Conservation (phyloP, 2,797 vertebrate species). For the Poecile montanus region DNA sequence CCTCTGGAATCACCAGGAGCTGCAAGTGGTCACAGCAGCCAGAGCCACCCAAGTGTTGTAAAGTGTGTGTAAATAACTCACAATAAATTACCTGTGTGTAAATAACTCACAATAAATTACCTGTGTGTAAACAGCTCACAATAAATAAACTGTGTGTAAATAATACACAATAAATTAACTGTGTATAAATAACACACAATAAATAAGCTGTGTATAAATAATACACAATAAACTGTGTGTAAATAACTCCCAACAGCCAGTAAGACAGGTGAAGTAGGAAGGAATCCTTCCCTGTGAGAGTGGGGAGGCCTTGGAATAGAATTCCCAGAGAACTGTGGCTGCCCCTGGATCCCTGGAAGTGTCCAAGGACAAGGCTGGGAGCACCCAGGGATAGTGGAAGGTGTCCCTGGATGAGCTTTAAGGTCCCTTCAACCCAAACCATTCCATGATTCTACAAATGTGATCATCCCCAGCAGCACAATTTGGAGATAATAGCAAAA, state of each 20-base stretch:
- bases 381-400: accelerated
- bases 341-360: not conserved
- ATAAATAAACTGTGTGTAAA: not conserved
- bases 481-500: not conserved
- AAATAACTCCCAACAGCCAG: not conserved
- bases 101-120: not conserved
- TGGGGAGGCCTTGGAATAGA: not conserved
- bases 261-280: not conserved
- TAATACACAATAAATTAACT: not conserved
- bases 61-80: not conserved
- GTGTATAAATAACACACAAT: not conserved
- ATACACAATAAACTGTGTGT: not conserved
- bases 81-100: not conserved
- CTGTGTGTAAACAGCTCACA: not conserved
- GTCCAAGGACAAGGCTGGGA: not conserved
- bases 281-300: accelerated
- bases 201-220: not conserved
- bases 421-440: not conserved
- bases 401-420: not conserved
- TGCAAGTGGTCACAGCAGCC: not conserved
- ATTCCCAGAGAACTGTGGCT: not conserved
- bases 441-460: not conserved
- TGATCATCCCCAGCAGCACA: not conserved
- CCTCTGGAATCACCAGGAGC: not conserved
- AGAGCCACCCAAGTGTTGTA: not conserved